Evolutionary conservation across 2,888 invertebrate species (phyloP), one percentile per base, ranked within the genome.

Genomic region (Stomorhina lunata): DNA sequence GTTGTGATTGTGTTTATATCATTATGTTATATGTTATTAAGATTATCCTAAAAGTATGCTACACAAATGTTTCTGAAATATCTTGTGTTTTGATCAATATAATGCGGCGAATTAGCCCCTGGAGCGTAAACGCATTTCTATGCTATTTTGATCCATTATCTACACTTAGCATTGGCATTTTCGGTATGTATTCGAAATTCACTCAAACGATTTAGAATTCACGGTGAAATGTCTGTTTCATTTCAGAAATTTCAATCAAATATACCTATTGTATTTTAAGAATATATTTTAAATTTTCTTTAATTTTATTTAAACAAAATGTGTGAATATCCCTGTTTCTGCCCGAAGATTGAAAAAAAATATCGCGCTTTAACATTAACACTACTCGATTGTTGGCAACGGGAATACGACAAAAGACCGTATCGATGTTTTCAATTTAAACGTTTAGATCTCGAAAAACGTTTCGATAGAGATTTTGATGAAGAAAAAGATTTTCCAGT

Each of bases 381-480:
- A 17, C 82, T 91, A 61, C 84, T 91, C 2, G 86, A 88, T 20
- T 90, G 89, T 63, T 91, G 91, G 91, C 90, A 90, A 84, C 87
- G 89, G 6, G 90, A 90, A 85, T 90, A 89, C 66, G 89, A 89
- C 61, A 66, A 80, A 32, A 85, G 89, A 1, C 91, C 91, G 0
- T 91, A 89, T 76, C 29, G 69, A 0, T 48, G 87, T 69, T 90
- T 91, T 57, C 77, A 84, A 65, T 87, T 91, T 53, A 85, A 85
- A 27, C 85, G 85, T n/a, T 72, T 84, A 53, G 85, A 87, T 15
- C 90, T 90, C 55, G 87, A 88, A 79, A 45, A 87, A 12, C 88
- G 88, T 45, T 86, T 90, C 80, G 37, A 77, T 3, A 86, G 90
- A 9, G 5, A 10, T 0, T 89, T 86, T 72, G 85, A 86, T 45